These are phyloP conservation scores for Lethenteron reissneri DNA, from an alignment of 2,113 vertebrate genomes.

Conservation along the genomic window DNA sequence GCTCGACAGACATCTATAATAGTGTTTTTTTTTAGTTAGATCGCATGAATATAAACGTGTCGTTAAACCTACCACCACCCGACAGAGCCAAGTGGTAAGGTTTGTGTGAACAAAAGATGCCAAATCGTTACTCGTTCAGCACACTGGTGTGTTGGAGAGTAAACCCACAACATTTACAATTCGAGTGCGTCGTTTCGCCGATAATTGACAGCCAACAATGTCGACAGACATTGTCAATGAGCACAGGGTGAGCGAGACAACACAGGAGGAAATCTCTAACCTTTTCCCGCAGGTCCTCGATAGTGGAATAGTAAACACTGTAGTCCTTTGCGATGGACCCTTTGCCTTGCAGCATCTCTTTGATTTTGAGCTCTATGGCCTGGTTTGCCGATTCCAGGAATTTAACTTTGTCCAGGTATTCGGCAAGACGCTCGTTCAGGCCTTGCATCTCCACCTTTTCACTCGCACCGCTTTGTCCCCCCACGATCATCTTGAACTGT, in stretches of 20 bases:
- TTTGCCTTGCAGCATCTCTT: background rate
- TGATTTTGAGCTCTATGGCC: conserved; percentile 2
- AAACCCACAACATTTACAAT: too few relatives aligned
- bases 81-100: background rate
- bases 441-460: conserved; percentile 4
- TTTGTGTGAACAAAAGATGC: too few relatives aligned
- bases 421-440: conserved; percentile 1
- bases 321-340: background rate
- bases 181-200: too few relatives aligned
- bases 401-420: conserved; percentile 6
- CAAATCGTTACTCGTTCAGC: too few relatives aligned
- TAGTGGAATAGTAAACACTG: background rate
- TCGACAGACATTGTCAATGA: too few relatives aligned
- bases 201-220: background rate
- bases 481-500: too few relatives aligned
- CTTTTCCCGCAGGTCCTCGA: conserved; percentile 2
- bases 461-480: too few relatives aligned
- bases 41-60: background rate
- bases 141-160: too few relatives aligned
- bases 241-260: background rate
- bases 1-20: background rate
- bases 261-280: conserved; percentile 9
- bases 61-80: background rate
- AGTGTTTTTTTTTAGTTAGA: background rate
- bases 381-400: conserved; percentile 1